Conservation (phyloP, 92 coral and sea anemone genomes). For the Porites lobata region DNA sequence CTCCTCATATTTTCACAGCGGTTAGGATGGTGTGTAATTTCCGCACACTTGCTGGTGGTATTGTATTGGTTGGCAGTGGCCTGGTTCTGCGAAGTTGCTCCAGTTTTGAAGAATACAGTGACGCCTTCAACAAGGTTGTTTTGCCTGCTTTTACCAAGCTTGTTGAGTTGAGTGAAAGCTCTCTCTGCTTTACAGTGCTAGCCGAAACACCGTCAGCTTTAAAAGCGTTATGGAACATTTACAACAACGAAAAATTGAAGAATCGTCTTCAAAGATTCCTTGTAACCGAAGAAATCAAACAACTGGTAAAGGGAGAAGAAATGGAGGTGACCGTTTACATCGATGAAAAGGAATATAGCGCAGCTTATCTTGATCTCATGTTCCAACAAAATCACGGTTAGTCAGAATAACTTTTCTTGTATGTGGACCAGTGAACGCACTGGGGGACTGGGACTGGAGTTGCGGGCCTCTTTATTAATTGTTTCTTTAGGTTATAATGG, state of each 20-base stretch:
- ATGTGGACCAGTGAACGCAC: no score
- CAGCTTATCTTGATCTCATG: not conserved
- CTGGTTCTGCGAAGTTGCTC: slow-evolving; percentile 3
- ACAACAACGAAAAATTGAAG: not conserved
- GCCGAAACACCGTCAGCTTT: slow-evolving; percentile 12
- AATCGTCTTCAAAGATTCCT: slow-evolving; percentile 1
- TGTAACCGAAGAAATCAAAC: slow-evolving; percentile 2
- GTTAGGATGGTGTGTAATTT: slow-evolving; percentile 16
- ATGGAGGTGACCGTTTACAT: slow-evolving; percentile 9
- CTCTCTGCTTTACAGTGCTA: slow-evolving; percentile 11
- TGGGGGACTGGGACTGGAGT: no score
- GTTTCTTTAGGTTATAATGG: no score
- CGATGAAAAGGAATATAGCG: slow-evolving; percentile 3
- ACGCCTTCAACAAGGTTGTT: not conserved
- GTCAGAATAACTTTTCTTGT: no score
- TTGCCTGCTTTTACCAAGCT: not conserved
- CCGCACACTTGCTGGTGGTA: not conserved
- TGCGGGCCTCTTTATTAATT: no score
- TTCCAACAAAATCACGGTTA: not conserved
- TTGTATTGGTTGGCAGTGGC: not conserved
- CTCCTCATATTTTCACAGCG: not conserved
- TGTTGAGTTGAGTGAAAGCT: not conserved
- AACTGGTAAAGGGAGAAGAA: not conserved
- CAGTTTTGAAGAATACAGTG: not conserved
- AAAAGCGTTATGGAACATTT: not conserved